Evolutionary conservation across 2,888 invertebrate genomes (phyloP).

Genomic region (Ctenicera cuprea): DNA sequence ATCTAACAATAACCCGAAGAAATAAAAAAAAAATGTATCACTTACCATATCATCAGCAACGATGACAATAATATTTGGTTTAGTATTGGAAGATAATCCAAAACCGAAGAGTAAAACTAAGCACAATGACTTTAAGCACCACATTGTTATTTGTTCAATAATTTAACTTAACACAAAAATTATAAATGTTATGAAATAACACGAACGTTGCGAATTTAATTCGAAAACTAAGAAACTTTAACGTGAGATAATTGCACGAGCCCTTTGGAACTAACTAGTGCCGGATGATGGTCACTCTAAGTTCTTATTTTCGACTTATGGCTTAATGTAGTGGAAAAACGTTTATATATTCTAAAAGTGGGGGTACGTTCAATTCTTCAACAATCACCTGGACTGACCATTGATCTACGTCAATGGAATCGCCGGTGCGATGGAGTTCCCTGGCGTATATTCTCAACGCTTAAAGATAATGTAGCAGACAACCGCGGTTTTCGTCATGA

Average conservation of each 20-base stretch:
- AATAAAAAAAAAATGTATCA: constrained; percentile 17
- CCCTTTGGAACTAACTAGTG: constrained; percentile 38
- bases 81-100: constrained; percentile 49
- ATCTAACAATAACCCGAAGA: neutral
- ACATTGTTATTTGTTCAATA: constrained; percentile 14
- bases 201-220: neutral
- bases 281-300: constrained; percentile 47
- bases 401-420: constrained; percentile 40
- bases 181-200: neutral
- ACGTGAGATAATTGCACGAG: constrained; percentile 2
- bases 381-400: constrained; percentile 40
- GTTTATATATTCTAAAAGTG: constrained; percentile 52
- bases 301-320: constrained; percentile 49
- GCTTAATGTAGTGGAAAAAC: constrained; percentile 54
- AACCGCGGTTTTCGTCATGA: constrained; percentile 7
- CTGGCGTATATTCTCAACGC: constrained; percentile 13
- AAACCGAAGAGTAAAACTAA: constrained; percentile 25
- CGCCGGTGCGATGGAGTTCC: constrained; percentile 39
- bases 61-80: constrained; percentile 84
- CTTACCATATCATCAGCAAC: constrained; percentile 89
- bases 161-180: neutral
- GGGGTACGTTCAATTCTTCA: constrained; percentile 33
- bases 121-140: constrained; percentile 39
- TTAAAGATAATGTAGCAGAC: neutral
- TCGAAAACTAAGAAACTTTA: constrained; percentile 9